Evolutionary conservation across 1,140 invertebrate genomes (phyloP).

Genomic region (Tetraneura akinire): DNA sequence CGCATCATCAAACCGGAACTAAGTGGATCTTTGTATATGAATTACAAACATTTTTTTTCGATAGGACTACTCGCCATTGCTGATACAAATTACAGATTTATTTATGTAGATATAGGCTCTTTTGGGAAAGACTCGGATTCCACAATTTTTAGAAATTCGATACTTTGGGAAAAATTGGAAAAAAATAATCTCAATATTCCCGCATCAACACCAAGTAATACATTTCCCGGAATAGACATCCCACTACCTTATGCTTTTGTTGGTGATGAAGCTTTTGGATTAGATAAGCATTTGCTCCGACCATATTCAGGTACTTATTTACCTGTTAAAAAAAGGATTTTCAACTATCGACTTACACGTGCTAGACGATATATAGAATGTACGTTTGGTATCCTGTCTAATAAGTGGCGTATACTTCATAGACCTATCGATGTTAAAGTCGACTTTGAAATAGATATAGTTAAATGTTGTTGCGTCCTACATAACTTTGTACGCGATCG

Average conservation of each 20-base stretch:
- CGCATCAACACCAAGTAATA: neutral
- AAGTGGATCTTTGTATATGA: slow-evolving; percentile 52
- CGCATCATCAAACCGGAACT: slow-evolving; percentile 21
- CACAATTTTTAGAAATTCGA: slow-evolving; percentile 35
- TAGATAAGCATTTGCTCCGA: slow-evolving; percentile 55
- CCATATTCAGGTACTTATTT: slow-evolving; percentile 53
- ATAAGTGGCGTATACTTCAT: slow-evolving; percentile 56
- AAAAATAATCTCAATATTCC: neutral
- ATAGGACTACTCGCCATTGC: slow-evolving; percentile 33
- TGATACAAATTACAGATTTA: slow-evolving; percentile 52
- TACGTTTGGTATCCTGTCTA: slow-evolving; percentile 58
- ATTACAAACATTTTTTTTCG: slow-evolving; percentile 53
- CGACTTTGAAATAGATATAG: neutral
- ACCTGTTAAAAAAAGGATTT: slow-evolving; percentile 55
- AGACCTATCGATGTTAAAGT: slow-evolving; percentile 53
- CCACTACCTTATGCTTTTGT: neutral
- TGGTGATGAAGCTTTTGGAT: neutral
- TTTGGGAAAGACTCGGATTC: slow-evolving; percentile 52
- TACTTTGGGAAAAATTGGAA: neutral
- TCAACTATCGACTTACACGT: slow-evolving; percentile 57
- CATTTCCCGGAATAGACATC: neutral
- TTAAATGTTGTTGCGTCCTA: slow-evolving; percentile 1
- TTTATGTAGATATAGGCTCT: slow-evolving; percentile 45
- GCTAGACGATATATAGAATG: slow-evolving; percentile 58
- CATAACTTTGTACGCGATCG: neutral